phyloP scores from a whole-genome alignment of 2,113 vertebrate genomes.

The Poeciliopsis turrubarensis region DNA sequence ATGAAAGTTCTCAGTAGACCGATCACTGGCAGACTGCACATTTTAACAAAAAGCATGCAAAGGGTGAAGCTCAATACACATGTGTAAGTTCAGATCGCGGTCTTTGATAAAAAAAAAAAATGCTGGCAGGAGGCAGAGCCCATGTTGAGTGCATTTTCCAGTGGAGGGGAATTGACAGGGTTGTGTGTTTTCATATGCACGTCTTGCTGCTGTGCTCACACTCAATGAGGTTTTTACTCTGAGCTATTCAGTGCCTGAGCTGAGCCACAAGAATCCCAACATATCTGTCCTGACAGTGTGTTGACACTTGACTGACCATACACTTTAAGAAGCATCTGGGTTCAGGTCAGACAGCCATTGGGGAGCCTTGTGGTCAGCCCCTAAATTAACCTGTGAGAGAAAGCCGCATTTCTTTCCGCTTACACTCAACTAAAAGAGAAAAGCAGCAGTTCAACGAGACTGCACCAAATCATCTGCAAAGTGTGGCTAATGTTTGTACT shows the following conservation, averaged over 20 bases:
- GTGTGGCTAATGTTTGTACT: neutral
- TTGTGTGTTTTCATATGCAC: conserved; percentile 12
- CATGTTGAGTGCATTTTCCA: conserved; percentile 30
- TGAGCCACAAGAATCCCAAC: conserved; percentile 48
- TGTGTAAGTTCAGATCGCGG: conserved; percentile 29
- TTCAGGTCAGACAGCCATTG: conserved; percentile 29
- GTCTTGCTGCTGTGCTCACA: conserved; percentile 1
- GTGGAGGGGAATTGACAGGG: neutral
- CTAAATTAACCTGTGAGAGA: conserved; percentile 43
- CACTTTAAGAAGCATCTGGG: conserved; percentile 41
- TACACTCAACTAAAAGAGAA: neutral
- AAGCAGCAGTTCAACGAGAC: neutral
- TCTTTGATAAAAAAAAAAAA: conserved; percentile 12
- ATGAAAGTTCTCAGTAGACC: neutral
- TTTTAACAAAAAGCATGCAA: neutral
- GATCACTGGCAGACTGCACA: neutral
- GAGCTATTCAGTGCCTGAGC: neutral
- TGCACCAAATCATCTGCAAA: neutral
- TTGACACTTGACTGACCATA: conserved; percentile 49
- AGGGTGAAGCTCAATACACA: conserved; percentile 3
- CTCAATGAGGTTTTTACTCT: neutral
- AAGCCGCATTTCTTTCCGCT: conserved; percentile 16
- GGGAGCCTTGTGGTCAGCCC: conserved; percentile 50
- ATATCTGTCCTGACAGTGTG: conserved; percentile 49
- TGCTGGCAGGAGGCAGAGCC: conserved; percentile 3